A percentile compares a stretch with the other conserved stretches of the same genome.
Conservation (phyloP, 2,888 invertebrate genomes). For the Drosophila engyochracea region DNA sequence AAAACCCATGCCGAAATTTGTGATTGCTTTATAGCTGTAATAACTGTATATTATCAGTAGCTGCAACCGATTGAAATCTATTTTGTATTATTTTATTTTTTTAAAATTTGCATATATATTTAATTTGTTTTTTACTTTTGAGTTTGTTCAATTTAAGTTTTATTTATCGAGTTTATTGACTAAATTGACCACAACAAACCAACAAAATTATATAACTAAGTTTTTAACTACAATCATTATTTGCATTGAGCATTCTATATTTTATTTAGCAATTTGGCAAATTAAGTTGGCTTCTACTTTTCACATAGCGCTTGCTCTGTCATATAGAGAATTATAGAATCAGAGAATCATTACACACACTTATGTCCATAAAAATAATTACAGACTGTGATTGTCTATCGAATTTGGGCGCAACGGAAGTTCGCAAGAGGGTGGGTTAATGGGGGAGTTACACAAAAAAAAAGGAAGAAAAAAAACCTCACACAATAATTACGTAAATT, state of each 20-base stretch:
- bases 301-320: not conserved
- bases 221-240: not conserved
- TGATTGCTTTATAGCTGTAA: not conserved
- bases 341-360: slow-evolving; percentile 11
- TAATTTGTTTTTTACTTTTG: not conserved
- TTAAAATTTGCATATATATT: not conserved
- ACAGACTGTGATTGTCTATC: slow-evolving; percentile 45
- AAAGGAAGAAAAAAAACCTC: slow-evolving; percentile 44
- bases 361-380: slow-evolving; percentile 52
- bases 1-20: not conserved
- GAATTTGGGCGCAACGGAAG: slow-evolving; percentile 42
- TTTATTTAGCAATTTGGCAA: not conserved
- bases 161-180: not conserved
- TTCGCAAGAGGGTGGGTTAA: not conserved
- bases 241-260: not conserved
- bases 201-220: not conserved
- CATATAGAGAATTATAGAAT: not conserved
- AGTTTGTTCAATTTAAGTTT: not conserved
- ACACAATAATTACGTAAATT: slow-evolving; percentile 72
- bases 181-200: not conserved
- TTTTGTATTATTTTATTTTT: not conserved
- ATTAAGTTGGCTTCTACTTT: not conserved
- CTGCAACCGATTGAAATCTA: not conserved
- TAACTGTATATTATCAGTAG: not conserved
- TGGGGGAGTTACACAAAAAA: not conserved